phyloP scores from a whole-genome alignment of 2,797 vertebrate species.

The Spheniscus humboldti region DNA sequence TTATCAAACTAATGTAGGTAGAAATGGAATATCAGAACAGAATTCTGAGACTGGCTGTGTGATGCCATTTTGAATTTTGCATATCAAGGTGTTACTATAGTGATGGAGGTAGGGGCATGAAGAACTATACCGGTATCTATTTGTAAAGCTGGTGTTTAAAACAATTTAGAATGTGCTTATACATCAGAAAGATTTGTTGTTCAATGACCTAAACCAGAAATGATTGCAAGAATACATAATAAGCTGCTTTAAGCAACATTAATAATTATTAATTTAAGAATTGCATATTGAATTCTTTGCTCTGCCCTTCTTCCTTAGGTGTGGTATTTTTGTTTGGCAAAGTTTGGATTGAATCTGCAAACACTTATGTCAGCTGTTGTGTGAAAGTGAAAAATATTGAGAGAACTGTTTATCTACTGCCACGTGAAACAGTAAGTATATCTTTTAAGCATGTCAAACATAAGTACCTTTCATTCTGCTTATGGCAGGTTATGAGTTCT shows the following conservation, averaged over 20 bases:
- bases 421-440: conserved; percentile 85
- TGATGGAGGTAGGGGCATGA: background rate
- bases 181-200: background rate
- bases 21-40: background rate
- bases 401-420: conserved; percentile 89
- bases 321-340: conserved; percentile 97
- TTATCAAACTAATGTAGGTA: background rate
- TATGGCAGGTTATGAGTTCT: background rate
- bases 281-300: conserved; percentile 5
- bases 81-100: background rate
- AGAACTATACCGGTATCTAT: background rate
- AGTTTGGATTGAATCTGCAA: conserved; percentile 91
- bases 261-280: background rate
- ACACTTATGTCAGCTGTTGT: conserved; percentile 91
- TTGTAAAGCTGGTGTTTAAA: conserved; percentile 8
- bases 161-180: background rate
- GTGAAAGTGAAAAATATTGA: conserved; percentile 94
- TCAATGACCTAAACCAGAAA: background rate
- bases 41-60: background rate
- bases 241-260: background rate
- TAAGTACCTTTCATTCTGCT: conserved; percentile 42
- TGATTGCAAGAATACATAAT: background rate
- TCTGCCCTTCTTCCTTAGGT: conserved; percentile 72
- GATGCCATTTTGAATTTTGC: conserved; percentile 6
- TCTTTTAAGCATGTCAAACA: background rate